These are phyloP conservation scores for Gymnoscopelus braueri DNA, from an alignment of 2,797 vertebrate species.

Conservation along the genomic window DNA sequence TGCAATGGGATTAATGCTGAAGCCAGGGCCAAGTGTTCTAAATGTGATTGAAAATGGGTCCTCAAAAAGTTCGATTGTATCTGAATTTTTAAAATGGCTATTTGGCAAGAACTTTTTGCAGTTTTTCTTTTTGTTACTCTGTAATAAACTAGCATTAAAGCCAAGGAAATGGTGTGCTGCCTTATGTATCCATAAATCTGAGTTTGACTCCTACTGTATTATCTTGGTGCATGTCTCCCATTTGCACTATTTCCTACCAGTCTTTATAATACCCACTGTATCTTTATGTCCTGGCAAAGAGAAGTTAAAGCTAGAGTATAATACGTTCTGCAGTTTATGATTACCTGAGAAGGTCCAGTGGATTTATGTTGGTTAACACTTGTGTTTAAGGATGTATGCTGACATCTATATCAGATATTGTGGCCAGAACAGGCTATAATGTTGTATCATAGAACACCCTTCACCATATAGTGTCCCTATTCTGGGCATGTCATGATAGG, in stretches of 20 bases:
- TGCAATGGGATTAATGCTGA: conserved; percentile 36
- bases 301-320: conserved; percentile 15
- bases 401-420: too few relatives aligned
- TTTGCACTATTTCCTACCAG: not conserved
- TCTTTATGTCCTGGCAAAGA: conserved; percentile 29
- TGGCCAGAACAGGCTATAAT: too few relatives aligned
- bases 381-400: too few relatives aligned
- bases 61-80: conserved; percentile 11
- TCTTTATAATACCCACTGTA: not conserved
- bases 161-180: conserved; percentile 12
- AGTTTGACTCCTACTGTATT: not conserved
- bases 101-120: not conserved
- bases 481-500: too few relatives aligned
- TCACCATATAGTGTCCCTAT: too few relatives aligned
- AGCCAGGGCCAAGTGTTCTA: conserved; percentile 18
- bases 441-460: too few relatives aligned
- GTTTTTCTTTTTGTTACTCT: conserved; percentile 3
- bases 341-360: conserved; percentile 3
- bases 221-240: not conserved
- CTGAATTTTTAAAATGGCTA: conserved; percentile 13
- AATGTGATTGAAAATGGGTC: conserved; percentile 29
- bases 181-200: conserved; percentile 1
- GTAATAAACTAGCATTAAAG: conserved; percentile 16
- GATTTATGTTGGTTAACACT: not conserved
- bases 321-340: conserved; percentile 1